Evolutionary conservation across 2,888 invertebrate species (phyloP), one percentile per base, ranked within the genome.

Genomic region (Ochlodes sylvanus): DNA sequence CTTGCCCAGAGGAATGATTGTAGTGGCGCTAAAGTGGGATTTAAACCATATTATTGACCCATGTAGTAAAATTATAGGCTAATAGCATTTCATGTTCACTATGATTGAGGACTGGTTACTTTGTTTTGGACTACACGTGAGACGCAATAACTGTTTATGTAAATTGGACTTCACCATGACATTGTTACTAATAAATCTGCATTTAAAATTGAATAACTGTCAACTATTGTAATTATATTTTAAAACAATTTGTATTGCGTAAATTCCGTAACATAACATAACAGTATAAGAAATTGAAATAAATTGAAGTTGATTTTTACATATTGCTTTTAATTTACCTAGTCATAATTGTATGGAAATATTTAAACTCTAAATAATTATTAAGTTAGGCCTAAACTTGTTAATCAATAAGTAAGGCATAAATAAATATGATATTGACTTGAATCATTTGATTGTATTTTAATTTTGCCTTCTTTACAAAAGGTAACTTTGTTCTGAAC

Each of bases 221-320:
- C 90, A 89, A 87, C 86, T 89, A 87, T 87, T 88, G 84, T 91
- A 89, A 90, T 87, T 88, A 87, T 91, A 89, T 88, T 89, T 90
- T 89, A 88, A 89, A 88, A 67, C 86, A 85, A 90, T 89, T 89
- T 90, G 88, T 92, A 92, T 87, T 89, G 87, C 87, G 78, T 90
- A 89, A 92, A 90, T 91, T 92, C 90, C 89, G 87, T 86, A 82
- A 84, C 84, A 80, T 86, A 82, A 84, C 84, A 80, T 87, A 89
- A 86, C 85, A 84, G 82, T 84, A 82, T 88, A 89, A 87, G 84
- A 88, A 89, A 86, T 86, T 88, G 84, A 87, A 91, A 88, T 92
- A 90, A 91, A 92, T 87, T 91, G 83, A 90, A 92, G 92, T 92
- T 92, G 92, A 91, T 93, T 92, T 92, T 82, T 90, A 86, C 77